Evolutionary conservation across 2,113 vertebrate species (phyloP).

Genomic region (Theropithecus gelada): DNA sequence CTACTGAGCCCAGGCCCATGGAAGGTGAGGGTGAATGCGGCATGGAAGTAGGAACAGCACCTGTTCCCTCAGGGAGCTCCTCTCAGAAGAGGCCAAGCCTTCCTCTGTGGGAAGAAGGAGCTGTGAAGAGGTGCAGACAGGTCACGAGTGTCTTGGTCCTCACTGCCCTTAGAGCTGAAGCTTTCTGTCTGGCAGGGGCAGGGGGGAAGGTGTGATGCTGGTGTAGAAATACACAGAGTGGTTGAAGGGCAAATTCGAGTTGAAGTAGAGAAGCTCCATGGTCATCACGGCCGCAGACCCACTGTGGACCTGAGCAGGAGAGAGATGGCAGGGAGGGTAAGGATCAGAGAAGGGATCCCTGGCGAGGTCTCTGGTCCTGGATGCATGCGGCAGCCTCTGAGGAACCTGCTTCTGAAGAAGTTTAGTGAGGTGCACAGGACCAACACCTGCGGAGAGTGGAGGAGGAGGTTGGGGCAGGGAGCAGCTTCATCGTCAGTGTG

Average conservation of each 20-base stretch:
- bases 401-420: neutral
- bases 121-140: neutral
- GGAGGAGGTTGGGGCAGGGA: too few relatives aligned
- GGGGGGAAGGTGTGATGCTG: neutral
- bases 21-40: rapidly evolving
- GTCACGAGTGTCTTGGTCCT: neutral
- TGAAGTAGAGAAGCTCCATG: too few relatives aligned
- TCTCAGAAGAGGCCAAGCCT: rapidly evolving
- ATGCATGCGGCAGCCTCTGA: neutral
- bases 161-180: rapidly evolving
- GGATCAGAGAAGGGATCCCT: too few relatives aligned
- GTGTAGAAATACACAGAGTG: neutral
- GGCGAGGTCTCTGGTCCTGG: neutral
- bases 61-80: neutral
- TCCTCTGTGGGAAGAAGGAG: too few relatives aligned
- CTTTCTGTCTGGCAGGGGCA: neutral
- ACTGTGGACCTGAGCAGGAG: neutral
- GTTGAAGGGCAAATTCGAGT: too few relatives aligned
- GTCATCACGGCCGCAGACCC: too few relatives aligned
- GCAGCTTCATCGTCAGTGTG: rapidly evolving
- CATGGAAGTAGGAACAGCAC: rapidly evolving
- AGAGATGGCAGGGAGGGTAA: neutral
- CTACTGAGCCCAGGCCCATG: neutral
- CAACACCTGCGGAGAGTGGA: neutral
- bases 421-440: neutral